Evolutionary conservation across 2,113 vertebrate species (phyloP), one percentile per base, ranked within the genome.

Genomic region (Anoura caudifer): DNA sequence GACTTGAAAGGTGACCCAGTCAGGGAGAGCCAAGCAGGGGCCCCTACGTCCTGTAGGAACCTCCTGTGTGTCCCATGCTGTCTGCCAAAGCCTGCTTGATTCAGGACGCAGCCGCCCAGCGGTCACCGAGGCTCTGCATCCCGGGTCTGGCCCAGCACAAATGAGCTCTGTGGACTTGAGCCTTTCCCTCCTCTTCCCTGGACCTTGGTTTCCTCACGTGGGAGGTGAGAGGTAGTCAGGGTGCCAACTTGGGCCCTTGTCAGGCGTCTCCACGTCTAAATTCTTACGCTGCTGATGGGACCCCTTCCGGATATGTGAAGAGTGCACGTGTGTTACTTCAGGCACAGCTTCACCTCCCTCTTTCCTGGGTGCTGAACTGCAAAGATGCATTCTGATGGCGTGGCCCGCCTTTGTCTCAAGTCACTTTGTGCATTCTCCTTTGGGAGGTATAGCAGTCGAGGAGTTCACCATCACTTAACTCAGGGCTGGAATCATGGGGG

Each of bases 71-170:
- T 50, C 79, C 20, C 9, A 13, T 4, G 31, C 52, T 3, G 31
- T 31, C 41, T 26, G 31, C 43, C 43, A 7, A 9, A 41, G 75
- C 16, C 36, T 31, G 79, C 13, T 16, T 0, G 9, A 43, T 50
- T 43, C 16, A 24, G 52, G 69, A 5, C 20, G 15, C 36, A 59
- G 19, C 26, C n/a, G 8, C 7, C 38, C 38, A 17, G 14, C 19
- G 5, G 22, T 54, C 26, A 0, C 1, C 1, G 13, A 26, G 52
- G 81, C 22, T 31, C 19, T n/a, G 84, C 0, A 2, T 2, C 41
- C 28, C 13, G 17, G 77, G 50, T 41, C 31, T 16, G 45, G n/a
- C n/a, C 36, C 56, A 52, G 63, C 61, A 28, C 70, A 56, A 11
- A 6, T 17, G 20, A 59, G 22, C 6, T 75, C 63, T 5, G 0